phyloP scores from a whole-genome alignment of 64 coral and sea anemone species.

The Trachythela sp. region DNA sequence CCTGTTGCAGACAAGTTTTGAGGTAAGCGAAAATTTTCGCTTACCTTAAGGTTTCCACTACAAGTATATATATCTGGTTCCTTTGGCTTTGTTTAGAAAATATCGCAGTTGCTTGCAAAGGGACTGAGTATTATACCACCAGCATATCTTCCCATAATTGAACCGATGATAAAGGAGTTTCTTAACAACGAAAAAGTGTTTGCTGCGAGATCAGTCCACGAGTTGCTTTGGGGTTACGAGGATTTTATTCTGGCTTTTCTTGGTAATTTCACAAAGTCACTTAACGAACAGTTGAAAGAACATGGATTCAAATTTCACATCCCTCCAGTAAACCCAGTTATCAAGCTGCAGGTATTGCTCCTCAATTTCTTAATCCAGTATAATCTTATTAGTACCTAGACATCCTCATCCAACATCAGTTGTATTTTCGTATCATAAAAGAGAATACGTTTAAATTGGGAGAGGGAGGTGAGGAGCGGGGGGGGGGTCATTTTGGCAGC shows the following conservation, averaged over 20 bases:
- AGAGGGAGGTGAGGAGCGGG: too few relatives aligned
- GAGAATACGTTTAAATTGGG: too few relatives aligned
- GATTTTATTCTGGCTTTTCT: not conserved
- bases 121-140: not conserved
- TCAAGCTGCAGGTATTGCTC: not conserved
- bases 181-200: not conserved
- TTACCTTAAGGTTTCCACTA: too few relatives aligned
- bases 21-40: too few relatives aligned
- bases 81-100: not conserved
- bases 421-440: too few relatives aligned
- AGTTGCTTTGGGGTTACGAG: not conserved
- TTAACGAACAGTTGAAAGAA: not conserved
- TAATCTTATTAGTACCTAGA: too few relatives aligned
- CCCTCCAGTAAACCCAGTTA: not conserved
- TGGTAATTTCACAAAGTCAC: not conserved
- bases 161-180: not conserved
- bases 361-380: too few relatives aligned
- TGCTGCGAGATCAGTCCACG: not conserved
- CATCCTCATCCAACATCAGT: too few relatives aligned
- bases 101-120: not conserved
- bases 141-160: not conserved
- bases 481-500: too few relatives aligned
- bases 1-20: too few relatives aligned
- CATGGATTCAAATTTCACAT: not conserved
- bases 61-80: too few relatives aligned